Percentiles rank a stretch among this genome's conserved stretches.
phyloP scores from a whole-genome alignment of 2,888 invertebrate genomes.

The Hedychridium roseum region DNA sequence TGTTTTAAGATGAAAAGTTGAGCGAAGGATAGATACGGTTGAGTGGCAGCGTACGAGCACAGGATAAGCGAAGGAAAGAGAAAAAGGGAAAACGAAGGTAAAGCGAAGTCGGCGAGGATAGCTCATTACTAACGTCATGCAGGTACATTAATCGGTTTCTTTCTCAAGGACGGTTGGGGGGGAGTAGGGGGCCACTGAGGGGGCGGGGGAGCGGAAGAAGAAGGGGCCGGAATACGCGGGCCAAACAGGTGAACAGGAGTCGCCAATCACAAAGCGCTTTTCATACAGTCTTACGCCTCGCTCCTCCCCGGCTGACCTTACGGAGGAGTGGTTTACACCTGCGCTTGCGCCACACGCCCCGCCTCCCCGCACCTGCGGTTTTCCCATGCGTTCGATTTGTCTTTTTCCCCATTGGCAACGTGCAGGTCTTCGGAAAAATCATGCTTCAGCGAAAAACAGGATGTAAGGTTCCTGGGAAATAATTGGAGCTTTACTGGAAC shows the following conservation, averaged over 20 bases:
- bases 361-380: constrained; percentile 48
- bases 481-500: no score
- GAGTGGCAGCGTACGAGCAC: no score
- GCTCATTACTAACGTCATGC: constrained; percentile 54
- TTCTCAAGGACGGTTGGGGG: constrained; percentile 21
- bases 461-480: no score
- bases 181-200: constrained; percentile 23
- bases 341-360: constrained; percentile 55
- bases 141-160: constrained; percentile 55
- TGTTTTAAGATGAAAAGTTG: no score
- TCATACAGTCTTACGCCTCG: constrained; percentile 45
- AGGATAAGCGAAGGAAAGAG: no score
- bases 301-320: constrained; percentile 57
- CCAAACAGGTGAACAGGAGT: constrained; percentile 53
- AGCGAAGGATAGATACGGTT: no score
- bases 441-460: no score
- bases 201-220: constrained; percentile 27
- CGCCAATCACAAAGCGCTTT: constrained; percentile 56
- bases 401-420: no score
- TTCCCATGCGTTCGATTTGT: constrained; percentile 43
- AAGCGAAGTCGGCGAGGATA: constrained; percentile 21
- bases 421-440: no score
- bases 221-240: constrained; percentile 31
- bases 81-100: constrained; percentile 11
- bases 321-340: constrained; percentile 55